Conservation (phyloP, 1,140 invertebrate genomes). For the Brachionus koreanus region DNA sequence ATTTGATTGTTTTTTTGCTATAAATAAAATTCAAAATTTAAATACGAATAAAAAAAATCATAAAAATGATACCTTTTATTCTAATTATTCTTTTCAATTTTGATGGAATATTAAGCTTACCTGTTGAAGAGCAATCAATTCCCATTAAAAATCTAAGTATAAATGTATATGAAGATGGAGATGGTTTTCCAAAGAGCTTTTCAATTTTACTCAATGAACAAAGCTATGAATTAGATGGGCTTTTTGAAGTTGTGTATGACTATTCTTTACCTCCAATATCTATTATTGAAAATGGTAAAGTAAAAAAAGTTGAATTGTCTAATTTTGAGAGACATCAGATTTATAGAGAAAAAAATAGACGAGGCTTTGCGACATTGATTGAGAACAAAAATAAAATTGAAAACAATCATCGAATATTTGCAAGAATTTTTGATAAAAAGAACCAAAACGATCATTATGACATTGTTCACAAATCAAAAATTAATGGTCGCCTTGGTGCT, state of each 20-base stretch:
- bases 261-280: background rate
- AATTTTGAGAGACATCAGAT: background rate
- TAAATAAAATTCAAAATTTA: no score
- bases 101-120: background rate
- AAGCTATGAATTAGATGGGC: background rate
- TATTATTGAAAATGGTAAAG: no score
- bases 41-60: no score
- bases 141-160: background rate
- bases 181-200: background rate
- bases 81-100: no score
- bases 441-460: background rate
- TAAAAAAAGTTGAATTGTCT: background rate
- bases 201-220: background rate
- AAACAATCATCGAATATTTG: background rate
- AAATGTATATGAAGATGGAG: background rate
- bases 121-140: background rate
- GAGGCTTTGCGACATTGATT: background rate
- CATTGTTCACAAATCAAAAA: background rate
- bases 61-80: no score
- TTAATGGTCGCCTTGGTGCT: background rate
- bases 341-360: background rate
- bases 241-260: background rate
- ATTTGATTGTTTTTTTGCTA: no score
- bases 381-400: background rate
- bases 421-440: background rate